phyloP scores from a whole-genome alignment of 37 sponge, comb jelly and placozoan genomes.

The Lycopodina hypogea region DNA sequence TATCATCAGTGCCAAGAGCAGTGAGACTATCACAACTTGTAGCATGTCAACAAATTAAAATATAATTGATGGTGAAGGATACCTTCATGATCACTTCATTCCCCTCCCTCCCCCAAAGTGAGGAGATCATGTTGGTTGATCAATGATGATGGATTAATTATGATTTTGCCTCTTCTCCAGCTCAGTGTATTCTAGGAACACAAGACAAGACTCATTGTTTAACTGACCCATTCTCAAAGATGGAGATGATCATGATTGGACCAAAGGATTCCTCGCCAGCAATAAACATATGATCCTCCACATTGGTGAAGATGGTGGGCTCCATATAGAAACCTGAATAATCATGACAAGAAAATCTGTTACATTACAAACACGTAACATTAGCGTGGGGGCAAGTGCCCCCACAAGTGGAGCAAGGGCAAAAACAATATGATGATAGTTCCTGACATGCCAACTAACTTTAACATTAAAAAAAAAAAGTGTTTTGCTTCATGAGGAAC shows the following conservation, averaged over 20 bases:
- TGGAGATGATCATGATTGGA: constrained; percentile 85
- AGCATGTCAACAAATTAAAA: no score
- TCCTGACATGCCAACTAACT: no score
- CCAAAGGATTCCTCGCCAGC: constrained; percentile 92
- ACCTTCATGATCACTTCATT: background rate
- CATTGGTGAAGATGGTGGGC: constrained; percentile 86
- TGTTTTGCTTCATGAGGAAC: no score
- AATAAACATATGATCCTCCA: constrained; percentile 79
- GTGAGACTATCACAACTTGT: no score
- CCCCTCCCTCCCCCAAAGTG: background rate
- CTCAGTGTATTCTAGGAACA: background rate
- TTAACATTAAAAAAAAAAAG: no score
- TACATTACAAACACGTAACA: no score
- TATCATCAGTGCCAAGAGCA: no score
- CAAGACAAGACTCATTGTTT: no score
- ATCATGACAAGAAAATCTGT: no score
- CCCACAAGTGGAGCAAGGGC: no score
- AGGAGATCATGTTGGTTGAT: background rate
- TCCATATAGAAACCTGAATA: constrained; percentile 91
- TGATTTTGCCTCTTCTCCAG: background rate
- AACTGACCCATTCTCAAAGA: constrained; percentile 84
- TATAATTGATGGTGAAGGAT: background rate
- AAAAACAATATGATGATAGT: no score
- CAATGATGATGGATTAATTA: background rate
- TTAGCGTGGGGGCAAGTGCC: no score